phyloP scores from a whole-genome alignment of 2,113 vertebrate species.

The Callaeas wilsoni region DNA sequence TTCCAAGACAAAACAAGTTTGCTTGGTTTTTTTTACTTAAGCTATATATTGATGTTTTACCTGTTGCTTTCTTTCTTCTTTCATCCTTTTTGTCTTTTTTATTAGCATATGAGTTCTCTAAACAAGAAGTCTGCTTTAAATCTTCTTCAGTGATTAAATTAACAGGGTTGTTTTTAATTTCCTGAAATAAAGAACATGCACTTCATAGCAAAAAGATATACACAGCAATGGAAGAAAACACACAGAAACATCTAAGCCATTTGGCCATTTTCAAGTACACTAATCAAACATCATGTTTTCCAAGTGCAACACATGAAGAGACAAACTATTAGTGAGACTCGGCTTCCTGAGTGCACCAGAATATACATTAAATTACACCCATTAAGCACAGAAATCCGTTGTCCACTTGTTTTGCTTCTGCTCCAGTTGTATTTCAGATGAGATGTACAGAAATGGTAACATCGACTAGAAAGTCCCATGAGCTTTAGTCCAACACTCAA shows the following conservation, averaged over 20 bases:
- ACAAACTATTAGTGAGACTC: background rate
- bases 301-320: background rate
- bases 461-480: background rate
- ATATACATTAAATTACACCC: background rate
- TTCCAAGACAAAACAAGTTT: background rate
- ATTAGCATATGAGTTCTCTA: slow-evolving; percentile 70
- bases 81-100: slow-evolving; percentile 94
- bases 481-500: background rate
- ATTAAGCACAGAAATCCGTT: background rate
- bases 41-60: slow-evolving; percentile 57
- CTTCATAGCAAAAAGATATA: background rate
- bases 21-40: background rate
- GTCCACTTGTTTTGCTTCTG: background rate
- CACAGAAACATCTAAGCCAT: background rate
- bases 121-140: slow-evolving; percentile 77
- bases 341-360: background rate
- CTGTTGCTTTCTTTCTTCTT: slow-evolving; percentile 85
- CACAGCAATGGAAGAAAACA: background rate
- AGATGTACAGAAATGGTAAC: background rate
- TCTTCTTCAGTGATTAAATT: slow-evolving; percentile 92
- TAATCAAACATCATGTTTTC: background rate
- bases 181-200: slow-evolving; percentile 71
- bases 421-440: background rate
- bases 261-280: background rate
- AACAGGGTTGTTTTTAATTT: slow-evolving; percentile 89